Percentiles rank a stretch among this genome's conserved stretches.
Conservation (phyloP, 1,140 invertebrate genomes). For the Drosophila erecta region DNA sequence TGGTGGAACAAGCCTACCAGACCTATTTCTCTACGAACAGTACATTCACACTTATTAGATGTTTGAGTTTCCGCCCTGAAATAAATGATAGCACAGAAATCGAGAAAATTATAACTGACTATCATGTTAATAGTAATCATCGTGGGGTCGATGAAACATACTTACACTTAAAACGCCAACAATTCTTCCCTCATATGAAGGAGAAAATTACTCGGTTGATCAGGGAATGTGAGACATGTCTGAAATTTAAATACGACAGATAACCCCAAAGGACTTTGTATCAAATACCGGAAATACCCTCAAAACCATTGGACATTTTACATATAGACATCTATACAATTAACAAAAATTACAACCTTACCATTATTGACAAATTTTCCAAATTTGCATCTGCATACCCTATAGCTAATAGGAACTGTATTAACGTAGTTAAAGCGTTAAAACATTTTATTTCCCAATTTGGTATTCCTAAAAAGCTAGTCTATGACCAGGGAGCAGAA, state of each 20-base stretch:
- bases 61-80: no score
- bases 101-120: neutral
- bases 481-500: slow-evolving; percentile 4
- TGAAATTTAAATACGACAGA: neutral
- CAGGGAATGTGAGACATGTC: no score
- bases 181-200: neutral
- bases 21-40: no score
- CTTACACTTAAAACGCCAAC: neutral
- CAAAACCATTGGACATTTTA: neutral
- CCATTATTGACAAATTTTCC: neutral
- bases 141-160: neutral
- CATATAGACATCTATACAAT: neutral
- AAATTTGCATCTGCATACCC: neutral
- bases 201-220: no score
- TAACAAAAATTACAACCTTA: neutral
- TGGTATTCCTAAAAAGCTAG: slow-evolving; percentile 1
- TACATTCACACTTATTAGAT: no score
- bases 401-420: neutral
- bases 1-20: no score
- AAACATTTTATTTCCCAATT: neutral
- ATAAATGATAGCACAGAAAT: no score
- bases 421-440: neutral
- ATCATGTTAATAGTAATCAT: neutral
- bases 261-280: neutral
- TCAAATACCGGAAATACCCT: neutral